Evolutionary conservation across 2,888 invertebrate species (phyloP), one percentile per base, ranked within the genome.

Genomic region (Drosophila limbata): DNA sequence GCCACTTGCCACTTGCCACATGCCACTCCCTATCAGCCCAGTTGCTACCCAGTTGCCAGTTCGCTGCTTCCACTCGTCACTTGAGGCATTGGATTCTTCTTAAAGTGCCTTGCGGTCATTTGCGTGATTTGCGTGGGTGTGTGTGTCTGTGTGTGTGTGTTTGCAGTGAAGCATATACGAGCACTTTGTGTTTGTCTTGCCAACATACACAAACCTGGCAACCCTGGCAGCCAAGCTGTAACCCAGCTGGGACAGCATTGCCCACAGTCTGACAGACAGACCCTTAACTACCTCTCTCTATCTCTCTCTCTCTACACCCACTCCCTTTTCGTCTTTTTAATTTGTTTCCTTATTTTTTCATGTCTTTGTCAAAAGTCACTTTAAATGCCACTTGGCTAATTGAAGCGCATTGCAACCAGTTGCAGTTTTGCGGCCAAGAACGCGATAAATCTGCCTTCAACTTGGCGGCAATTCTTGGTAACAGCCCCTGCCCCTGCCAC

Each of bases 1-100:
- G 19, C 19, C 19, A 21, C 9, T 10, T 31, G 3, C 33, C 33
- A 13, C 35, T 35, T 44, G 17, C 31, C 35, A 31, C 19, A 21
- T 53, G 35, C 65, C 73, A 53, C 45, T 19, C 50, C 44, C 37
- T n/a, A 40, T 40, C 21, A 35, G 39, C 3, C 3, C 35, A 47
- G n/a, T 28, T 28, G 28, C 42, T 56, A 25, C 40, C 37, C 35
- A 55, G 55, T 53, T 67, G 68, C 56, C 70, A 50, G 55, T 59
- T 59, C n/a, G 44, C 56, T 52, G 86, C 66, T 61, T 28, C 28
- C 69, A 62, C 53, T 57, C 71, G 89, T 74, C 73, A 81, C 92
- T 79, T 56, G 45, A 62, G 84, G 92, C 88, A 59, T 65, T 83
- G 90, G 90, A 90, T 92, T 92, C 91, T 91, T 91, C 90, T 90